These are phyloP conservation scores for Gambusia holbrooki DNA, from an alignment of 2,113 vertebrate species.

Conservation along the genomic window DNA sequence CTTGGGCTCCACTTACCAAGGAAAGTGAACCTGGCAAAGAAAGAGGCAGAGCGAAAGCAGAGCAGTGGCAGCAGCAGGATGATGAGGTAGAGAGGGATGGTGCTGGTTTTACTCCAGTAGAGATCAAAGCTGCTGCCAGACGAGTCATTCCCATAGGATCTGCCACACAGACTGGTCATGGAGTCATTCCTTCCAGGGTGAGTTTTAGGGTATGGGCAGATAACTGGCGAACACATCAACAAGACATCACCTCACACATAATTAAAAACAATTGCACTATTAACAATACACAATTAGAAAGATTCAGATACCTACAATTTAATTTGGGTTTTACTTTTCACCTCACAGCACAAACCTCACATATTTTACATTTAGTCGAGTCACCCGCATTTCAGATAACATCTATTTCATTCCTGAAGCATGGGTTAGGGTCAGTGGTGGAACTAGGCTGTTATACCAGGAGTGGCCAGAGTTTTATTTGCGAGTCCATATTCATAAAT, in stretches of 20 bases:
- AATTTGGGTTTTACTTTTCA: too few species aligned
- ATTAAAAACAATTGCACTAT: background rate
- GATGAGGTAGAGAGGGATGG: constrained; percentile 91
- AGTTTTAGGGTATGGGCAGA: constrained; percentile 83
- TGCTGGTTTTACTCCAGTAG: constrained; percentile 92
- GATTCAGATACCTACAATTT: too few species aligned
- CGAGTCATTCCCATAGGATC: constrained; percentile 61
- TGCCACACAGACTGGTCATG: background rate
- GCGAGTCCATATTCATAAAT: too few species aligned
- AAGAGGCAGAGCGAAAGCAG: constrained; percentile 95
- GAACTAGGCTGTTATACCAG: too few species aligned
- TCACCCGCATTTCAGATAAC: too few species aligned
- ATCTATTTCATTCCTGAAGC: too few species aligned
- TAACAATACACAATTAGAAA: background rate
- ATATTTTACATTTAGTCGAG: too few species aligned
- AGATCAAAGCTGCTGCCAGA: constrained; percentile 76
- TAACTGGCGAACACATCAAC: constrained; percentile 78
- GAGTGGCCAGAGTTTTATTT: too few species aligned
- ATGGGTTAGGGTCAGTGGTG: too few species aligned
- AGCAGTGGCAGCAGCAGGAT: constrained; percentile 90
- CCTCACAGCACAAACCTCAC: too few species aligned
- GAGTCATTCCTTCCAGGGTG: constrained; percentile 50
- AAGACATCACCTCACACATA: background rate
- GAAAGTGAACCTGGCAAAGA: constrained; percentile 96
- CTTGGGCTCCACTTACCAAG: constrained; percentile 80